A percentile compares a stretch with the other conserved stretches of the same genome.
Conservation (phyloP, 2,888 invertebrate genomes). For the Syrista parreyssii region DNA sequence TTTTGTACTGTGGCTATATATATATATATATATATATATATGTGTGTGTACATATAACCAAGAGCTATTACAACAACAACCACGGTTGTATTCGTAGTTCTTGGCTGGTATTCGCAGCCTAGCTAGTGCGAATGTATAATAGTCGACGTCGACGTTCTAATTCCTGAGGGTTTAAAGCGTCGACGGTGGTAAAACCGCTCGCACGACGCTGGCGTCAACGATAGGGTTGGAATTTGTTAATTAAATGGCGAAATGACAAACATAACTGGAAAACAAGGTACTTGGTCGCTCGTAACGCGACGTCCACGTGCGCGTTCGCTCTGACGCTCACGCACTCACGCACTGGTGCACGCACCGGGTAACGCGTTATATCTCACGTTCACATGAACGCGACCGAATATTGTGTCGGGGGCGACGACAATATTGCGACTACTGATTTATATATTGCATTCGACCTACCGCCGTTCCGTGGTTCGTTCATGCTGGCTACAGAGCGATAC, state of each 20-base stretch:
- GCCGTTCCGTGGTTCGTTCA: background rate
- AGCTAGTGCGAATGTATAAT: too few species aligned
- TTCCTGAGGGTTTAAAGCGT: too few species aligned
- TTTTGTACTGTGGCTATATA: too few species aligned
- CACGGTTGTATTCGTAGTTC: too few species aligned
- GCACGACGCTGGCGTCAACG: background rate
- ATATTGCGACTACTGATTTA: constrained; percentile 48
- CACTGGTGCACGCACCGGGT: too few species aligned
- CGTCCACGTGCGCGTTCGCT: background rate
- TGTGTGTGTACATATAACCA: too few species aligned
- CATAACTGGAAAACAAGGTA: constrained; percentile 15
- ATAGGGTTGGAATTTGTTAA: constrained; percentile 20
- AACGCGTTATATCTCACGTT: constrained; percentile 20
- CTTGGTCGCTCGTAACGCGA: background rate
- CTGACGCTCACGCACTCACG: background rate
- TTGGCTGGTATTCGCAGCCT: too few species aligned
- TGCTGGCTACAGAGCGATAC: too few species aligned
- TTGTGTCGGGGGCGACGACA: constrained; percentile 20
- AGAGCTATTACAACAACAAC: too few species aligned
- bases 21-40: too few species aligned
- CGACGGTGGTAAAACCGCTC: too few species aligned
- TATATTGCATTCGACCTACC: constrained; percentile 24
- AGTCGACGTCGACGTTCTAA: too few species aligned
- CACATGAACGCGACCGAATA: constrained; percentile 13
- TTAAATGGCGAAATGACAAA: constrained; percentile 22